Conservation (phyloP, 2,797 vertebrate species). For the Spizella passerina region DNA sequence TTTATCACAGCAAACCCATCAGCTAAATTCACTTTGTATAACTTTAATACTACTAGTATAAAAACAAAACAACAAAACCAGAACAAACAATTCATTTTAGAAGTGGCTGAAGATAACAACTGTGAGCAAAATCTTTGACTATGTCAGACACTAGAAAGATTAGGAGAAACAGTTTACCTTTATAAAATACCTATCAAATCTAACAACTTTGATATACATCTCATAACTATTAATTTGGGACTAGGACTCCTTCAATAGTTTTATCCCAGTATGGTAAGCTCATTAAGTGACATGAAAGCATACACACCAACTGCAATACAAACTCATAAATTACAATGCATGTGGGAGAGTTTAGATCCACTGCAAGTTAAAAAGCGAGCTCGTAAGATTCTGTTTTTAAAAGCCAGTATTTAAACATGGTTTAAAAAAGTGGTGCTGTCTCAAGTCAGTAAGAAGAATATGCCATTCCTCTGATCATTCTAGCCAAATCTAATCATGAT, state of each 20-base stretch:
- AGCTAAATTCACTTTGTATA: neutral
- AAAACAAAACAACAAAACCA: neutral
- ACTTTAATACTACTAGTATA: neutral
- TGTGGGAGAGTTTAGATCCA: neutral
- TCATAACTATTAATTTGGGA: neutral
- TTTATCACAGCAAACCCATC: neutral
- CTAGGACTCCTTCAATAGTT: neutral
- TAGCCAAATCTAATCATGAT: neutral
- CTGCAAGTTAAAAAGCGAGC: neutral
- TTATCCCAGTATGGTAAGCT: neutral
- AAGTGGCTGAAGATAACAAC: neutral
- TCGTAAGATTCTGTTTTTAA: neutral
- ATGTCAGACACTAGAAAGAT: neutral
- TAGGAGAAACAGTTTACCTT: neutral
- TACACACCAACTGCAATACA: neutral
- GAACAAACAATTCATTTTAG: neutral
- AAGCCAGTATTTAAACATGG: neutral
- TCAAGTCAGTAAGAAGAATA: neutral
- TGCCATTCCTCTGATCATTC: neutral
- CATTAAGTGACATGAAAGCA: neutral
- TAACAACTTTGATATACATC: neutral
- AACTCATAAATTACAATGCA: neutral
- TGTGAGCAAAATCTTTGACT: neutral
- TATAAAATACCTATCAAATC: neutral
- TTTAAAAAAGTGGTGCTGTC: neutral